Conservation (phyloP, 1,140 invertebrate species). For the Zaprionus capensis region DNA sequence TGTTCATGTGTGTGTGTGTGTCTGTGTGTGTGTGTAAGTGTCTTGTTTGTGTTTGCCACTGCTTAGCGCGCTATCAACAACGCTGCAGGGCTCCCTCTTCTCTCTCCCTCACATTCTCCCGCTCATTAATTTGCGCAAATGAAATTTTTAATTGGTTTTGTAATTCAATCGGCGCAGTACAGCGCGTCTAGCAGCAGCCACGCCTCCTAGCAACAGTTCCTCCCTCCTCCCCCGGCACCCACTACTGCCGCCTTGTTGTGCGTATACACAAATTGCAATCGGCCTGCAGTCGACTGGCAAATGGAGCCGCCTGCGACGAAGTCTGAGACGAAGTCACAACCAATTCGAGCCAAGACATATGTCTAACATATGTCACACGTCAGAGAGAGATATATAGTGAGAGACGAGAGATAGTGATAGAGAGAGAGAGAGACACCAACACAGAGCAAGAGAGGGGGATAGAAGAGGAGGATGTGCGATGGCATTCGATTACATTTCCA, state of each 20-base stretch:
- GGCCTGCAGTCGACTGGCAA: constrained; percentile 41
- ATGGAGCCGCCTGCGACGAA: constrained; percentile 19
- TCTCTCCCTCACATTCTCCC: too few species aligned
- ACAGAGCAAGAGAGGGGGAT: neutral
- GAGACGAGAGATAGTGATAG: neutral
- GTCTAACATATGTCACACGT: constrained; percentile 62
- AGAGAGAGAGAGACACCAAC: neutral
- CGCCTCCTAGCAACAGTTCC: neutral
- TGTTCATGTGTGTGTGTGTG: constrained; percentile 4
- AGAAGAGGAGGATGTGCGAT: neutral
- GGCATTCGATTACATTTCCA: constrained; percentile 26
- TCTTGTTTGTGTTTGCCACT: constrained; percentile 27
- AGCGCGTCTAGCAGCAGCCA: neutral
- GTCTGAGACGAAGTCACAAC: constrained; percentile 8
- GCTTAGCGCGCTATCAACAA: constrained; percentile 50
- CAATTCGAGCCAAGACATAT: constrained; percentile 35
- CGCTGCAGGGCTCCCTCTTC: constrained; percentile 12
- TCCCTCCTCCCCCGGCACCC: neutral
- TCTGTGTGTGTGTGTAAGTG: constrained; percentile 10
- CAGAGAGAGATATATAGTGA: neutral
- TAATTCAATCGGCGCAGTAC: constrained; percentile 35
- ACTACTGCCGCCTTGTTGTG: neutral
- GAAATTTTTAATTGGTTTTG: constrained; percentile 48
- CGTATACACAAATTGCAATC: constrained; percentile 62
- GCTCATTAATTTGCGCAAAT: constrained; percentile 38